A percentile compares a stretch with the other conserved stretches of the same genome.
phyloP scores from a whole-genome alignment of 2,113 vertebrate species.

The Chionomys nivalis region DNA sequence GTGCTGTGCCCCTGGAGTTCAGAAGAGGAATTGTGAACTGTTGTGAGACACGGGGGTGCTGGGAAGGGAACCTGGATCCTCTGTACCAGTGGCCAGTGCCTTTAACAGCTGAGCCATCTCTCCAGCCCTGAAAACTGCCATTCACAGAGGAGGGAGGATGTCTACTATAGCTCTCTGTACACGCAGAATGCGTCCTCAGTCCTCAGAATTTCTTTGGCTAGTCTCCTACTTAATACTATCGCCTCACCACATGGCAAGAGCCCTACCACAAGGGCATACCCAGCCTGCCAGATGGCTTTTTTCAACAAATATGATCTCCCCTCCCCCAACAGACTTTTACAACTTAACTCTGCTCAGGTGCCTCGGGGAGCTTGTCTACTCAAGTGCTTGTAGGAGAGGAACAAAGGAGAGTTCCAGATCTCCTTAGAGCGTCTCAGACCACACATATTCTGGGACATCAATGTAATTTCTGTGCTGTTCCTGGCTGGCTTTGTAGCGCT shows the following conservation, averaged over 20 bases:
- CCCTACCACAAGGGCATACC: neutral
- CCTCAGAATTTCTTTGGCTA: neutral
- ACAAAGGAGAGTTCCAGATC: neutral
- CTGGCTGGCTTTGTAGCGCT: neutral
- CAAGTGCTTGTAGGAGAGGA: neutral
- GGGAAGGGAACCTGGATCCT: neutral
- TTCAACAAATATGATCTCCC: neutral
- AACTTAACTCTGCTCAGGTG: neutral
- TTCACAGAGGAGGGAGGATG: neutral
- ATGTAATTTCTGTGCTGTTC: neutral
- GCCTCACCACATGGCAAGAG: neutral
- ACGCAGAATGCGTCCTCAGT: neutral
- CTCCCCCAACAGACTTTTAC: neutral
- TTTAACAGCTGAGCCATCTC: neutral
- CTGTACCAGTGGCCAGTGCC: no score
- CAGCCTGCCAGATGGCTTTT: neutral
- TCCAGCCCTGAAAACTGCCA: neutral
- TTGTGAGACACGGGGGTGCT: neutral
- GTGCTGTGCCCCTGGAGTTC: neutral
- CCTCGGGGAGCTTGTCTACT: neutral
- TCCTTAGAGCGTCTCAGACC: constrained; percentile 73
- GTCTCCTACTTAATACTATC: neutral
- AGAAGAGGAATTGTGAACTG: neutral
- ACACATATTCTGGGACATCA: constrained; percentile 43
- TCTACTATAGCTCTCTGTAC: neutral